Percentiles rank a stretch among this genome's conserved stretches.
Conservation (phyloP, 1,140 invertebrate genomes). For the Pristionchus pacificus region DNA sequence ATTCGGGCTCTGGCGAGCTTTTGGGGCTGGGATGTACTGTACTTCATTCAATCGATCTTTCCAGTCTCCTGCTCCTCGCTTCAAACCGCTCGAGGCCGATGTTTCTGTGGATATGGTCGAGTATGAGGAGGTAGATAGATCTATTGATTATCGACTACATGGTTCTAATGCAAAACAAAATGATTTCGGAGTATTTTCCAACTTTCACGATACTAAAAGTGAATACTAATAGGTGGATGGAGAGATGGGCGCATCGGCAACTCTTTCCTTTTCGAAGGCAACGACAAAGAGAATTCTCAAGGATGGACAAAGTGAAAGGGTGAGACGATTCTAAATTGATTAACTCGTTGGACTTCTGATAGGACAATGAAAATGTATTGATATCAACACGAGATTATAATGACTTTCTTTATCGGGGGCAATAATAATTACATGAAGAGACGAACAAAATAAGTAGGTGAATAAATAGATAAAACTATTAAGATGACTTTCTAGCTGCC, state of each 20-base stretch:
- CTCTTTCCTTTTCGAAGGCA: constrained; percentile 6
- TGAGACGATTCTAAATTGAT: neutral
- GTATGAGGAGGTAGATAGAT: constrained; percentile 22
- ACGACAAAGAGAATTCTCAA: constrained; percentile 9
- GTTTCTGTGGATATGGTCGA: constrained; percentile 19
- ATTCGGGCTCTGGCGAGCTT: too few species aligned
- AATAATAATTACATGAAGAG: neutral
- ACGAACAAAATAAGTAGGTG: neutral
- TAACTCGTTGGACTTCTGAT: neutral
- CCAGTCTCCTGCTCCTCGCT: constrained; percentile 20
- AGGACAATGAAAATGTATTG: neutral
- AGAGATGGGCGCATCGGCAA: constrained; percentile 13
- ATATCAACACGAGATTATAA: neutral
- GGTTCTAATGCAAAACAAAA: neutral
- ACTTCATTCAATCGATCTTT: too few species aligned
- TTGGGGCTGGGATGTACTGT: too few species aligned
- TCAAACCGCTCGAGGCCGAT: constrained; percentile 13
- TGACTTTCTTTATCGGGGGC: neutral
- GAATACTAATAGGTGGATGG: constrained; percentile 19
- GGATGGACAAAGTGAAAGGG: constrained; percentile 13
- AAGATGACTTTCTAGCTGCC: too few species aligned
- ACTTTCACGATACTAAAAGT: constrained; percentile 15
- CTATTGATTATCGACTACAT: constrained; percentile 23
- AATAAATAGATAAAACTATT: neutral
- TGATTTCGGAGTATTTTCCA: constrained; percentile 9